Percentiles rank a stretch among this genome's conserved stretches.
phyloP scores from a whole-genome alignment of 2,797 vertebrate genomes.

The Catamblyrhynchus diadema region DNA sequence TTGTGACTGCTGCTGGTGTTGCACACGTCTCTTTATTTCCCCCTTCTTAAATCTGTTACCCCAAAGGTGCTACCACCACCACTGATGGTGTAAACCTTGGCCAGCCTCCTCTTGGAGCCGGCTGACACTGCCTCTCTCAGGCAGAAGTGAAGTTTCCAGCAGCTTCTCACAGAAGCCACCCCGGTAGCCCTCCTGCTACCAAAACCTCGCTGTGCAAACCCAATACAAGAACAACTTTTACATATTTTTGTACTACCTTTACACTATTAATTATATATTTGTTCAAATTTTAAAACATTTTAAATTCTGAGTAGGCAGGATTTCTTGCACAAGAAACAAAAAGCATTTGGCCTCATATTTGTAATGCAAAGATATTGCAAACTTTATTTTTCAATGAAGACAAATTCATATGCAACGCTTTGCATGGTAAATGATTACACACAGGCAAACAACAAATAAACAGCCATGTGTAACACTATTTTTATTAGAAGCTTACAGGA shows the following conservation, averaged over 20 bases:
- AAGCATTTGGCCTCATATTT: background rate
- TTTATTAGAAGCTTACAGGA: background rate
- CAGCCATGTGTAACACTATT: background rate
- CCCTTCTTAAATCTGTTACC: background rate
- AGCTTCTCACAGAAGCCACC: background rate
- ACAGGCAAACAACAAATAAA: background rate
- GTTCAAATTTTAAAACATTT: background rate
- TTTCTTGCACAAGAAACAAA: background rate
- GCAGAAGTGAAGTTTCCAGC: background rate
- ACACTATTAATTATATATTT: background rate
- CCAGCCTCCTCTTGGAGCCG: fast-evolving
- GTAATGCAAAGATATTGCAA: background rate
- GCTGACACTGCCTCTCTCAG: background rate
- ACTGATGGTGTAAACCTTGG: background rate
- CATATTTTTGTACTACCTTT: background rate
- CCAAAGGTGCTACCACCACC: background rate
- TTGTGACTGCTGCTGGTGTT: background rate
- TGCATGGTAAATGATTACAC: background rate
- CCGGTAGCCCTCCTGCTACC: background rate
- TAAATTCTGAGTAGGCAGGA: background rate
- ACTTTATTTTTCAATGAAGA: background rate
- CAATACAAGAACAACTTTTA: background rate
- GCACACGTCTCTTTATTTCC: fast-evolving
- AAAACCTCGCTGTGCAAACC: background rate
- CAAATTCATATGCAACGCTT: background rate